Percentiles rank a stretch among this genome's conserved stretches.
phyloP scores from a whole-genome alignment of 2,888 invertebrate species.

The Nomada hirtipes region DNA sequence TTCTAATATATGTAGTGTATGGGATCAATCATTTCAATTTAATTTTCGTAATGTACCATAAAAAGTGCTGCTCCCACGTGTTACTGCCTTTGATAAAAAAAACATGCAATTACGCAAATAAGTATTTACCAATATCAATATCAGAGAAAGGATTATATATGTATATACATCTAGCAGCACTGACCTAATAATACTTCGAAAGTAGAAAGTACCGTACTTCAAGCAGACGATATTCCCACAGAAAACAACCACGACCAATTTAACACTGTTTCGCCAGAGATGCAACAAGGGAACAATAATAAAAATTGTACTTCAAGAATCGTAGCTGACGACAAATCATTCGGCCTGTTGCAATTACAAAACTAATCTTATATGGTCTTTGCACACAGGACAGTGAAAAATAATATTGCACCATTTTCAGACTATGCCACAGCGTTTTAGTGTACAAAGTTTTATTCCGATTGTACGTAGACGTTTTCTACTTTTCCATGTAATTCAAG shows the following conservation, averaged over 20 bases:
- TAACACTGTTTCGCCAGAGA: background rate
- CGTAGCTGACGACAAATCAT: background rate
- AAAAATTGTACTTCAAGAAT: background rate
- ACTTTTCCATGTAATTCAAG: background rate
- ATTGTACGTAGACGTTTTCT: background rate
- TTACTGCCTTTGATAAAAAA: background rate
- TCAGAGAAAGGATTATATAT: constrained; percentile 3
- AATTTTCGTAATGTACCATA: background rate
- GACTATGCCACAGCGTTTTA: background rate
- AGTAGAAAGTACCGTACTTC: constrained; percentile 48
- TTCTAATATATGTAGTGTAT: too few species aligned
- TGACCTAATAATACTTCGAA: constrained; percentile 40
- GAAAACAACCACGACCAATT: background rate
- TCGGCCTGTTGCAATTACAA: background rate
- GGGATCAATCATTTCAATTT: too few species aligned
- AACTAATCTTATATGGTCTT: background rate
- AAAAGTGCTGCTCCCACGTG: background rate
- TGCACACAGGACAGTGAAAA: background rate
- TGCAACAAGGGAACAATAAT: background rate
- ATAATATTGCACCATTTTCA: background rate
- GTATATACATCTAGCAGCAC: background rate
- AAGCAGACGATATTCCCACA: background rate
- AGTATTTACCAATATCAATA: background rate
- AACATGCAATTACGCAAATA: background rate
- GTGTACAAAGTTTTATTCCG: background rate